phyloP scores from a whole-genome alignment of 2,888 invertebrate species.

The Julus scandinavius region DNA sequence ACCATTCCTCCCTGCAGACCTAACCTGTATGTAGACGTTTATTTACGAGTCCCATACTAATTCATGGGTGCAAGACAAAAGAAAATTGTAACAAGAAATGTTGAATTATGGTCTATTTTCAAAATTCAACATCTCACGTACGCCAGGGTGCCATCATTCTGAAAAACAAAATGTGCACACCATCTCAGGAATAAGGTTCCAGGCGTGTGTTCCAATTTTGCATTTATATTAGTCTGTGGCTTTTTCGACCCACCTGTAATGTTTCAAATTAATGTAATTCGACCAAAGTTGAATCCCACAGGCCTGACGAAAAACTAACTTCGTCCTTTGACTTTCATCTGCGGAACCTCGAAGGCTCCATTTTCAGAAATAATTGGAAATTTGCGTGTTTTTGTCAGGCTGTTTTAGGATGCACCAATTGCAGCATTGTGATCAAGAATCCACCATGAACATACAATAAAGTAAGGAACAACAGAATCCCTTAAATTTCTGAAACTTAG shows the following conservation, averaged over 20 bases:
- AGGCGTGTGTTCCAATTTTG: background rate
- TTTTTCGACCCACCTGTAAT: background rate
- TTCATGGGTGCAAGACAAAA: background rate
- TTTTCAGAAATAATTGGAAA: too few species aligned
- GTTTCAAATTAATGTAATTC: constrained; percentile 31
- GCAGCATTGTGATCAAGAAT: too few species aligned
- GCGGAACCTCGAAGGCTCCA: background rate
- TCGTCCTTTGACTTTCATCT: background rate
- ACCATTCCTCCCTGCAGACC: background rate
- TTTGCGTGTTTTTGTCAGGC: too few species aligned
- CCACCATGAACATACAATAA: too few species aligned
- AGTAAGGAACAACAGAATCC: too few species aligned
- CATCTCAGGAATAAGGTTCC: background rate
- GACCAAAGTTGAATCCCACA: constrained; percentile 13
- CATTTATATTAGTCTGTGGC: constrained; percentile 35
- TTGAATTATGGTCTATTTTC: constrained; percentile 36
- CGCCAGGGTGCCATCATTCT: constrained; percentile 20
- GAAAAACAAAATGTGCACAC: constrained; percentile 1
- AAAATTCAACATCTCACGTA: background rate
- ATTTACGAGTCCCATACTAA: constrained; percentile 24
- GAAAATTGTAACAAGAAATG: background rate
- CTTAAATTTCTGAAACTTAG: too few species aligned
- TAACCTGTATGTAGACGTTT: background rate
- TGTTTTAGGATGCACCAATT: too few species aligned
- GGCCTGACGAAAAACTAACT: background rate